These are phyloP conservation scores for Drosophila biarmipes DNA, from an alignment of 1,140 invertebrate species.

Conservation along the genomic window DNA sequence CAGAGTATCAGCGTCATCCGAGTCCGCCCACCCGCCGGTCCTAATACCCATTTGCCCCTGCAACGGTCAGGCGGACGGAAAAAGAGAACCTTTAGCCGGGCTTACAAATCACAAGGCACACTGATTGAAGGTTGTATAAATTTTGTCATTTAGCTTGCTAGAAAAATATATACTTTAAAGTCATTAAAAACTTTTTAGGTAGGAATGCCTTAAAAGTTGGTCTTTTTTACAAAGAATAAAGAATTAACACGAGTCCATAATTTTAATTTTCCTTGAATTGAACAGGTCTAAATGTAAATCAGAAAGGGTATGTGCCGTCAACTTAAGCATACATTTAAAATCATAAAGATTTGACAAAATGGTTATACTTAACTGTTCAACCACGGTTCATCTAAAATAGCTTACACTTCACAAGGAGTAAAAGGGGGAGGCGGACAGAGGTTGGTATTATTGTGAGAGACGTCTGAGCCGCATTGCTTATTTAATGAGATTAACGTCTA, in stretches of 20 bases:
- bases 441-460: conserved; percentile 4
- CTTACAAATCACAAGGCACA: conserved; percentile 43
- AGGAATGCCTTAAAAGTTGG: no score
- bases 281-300: no score
- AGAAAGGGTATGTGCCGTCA: no score
- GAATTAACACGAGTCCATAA: no score
- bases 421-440: conserved; percentile 19
- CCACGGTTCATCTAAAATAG: conserved; percentile 44
- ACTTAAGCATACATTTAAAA: no score
- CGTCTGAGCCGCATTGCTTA: conserved; percentile 70
- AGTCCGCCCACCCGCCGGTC: conserved; percentile 27
- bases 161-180: no score
- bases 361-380: not conserved
- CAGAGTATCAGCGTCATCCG: conserved; percentile 20
- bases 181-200: no score
- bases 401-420: conserved; percentile 20
- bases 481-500: conserved; percentile 84
- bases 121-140: conserved; percentile 10
- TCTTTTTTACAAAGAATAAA: no score
- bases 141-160: not conserved
- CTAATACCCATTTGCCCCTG: conserved; percentile 73
- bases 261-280: no score
- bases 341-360: no score
- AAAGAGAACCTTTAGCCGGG: conserved; percentile 9
- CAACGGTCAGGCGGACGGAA: conserved; percentile 35